phyloP scores from a whole-genome alignment of 1,140 invertebrate genomes.

The Chrysoperla carnea region DNA sequence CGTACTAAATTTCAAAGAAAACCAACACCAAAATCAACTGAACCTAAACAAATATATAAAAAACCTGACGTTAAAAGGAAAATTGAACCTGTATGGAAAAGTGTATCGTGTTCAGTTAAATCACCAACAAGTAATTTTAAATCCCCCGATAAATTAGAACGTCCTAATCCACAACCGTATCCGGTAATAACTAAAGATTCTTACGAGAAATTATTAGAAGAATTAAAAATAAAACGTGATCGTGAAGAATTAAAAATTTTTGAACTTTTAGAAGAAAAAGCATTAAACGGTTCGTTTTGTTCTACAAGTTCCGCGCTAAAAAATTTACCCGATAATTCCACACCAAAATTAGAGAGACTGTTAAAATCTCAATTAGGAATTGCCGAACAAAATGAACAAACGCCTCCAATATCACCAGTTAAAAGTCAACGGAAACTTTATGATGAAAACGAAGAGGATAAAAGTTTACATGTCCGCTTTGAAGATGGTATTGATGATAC shows the following conservation, averaged over 20 bases:
- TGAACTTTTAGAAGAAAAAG: constrained; percentile 50
- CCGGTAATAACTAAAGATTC: neutral
- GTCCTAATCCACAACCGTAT: neutral
- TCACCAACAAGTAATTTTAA: neutral
- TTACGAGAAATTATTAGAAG: neutral
- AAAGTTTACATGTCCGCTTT: neutral
- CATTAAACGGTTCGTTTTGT: constrained; percentile 47
- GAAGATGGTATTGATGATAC: neutral
- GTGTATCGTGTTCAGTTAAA: neutral
- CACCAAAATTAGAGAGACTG: neutral
- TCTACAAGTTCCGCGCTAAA: constrained; percentile 32
- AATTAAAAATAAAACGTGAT: neutral
- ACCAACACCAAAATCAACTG: constrained; percentile 1
- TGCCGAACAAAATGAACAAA: no score
- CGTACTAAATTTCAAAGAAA: constrained; percentile 1
- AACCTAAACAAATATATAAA: neutral
- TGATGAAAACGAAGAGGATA: neutral
- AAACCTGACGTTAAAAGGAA: neutral
- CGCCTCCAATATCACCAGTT: no score
- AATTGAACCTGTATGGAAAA: no score
- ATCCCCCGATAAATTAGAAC: neutral
- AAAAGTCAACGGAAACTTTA: no score
- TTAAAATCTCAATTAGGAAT: no score
- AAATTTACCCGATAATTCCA: neutral
- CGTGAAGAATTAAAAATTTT: constrained; percentile 33